Evolutionary conservation across 2,797 vertebrate species (phyloP).

Genomic region (Myotis myotis): DNA sequence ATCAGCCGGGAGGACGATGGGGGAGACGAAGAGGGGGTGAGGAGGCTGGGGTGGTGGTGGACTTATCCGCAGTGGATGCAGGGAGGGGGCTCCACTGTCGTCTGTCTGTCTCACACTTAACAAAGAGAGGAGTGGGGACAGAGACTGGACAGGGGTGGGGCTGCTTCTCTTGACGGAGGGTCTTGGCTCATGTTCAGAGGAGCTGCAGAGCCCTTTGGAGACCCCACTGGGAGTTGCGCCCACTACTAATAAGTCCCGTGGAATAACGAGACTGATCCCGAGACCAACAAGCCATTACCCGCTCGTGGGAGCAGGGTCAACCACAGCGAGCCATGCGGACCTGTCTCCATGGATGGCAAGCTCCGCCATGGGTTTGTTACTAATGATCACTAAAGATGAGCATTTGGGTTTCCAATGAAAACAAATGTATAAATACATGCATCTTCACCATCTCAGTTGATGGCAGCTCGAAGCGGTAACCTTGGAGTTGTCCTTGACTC

Average conservation of each 20-base stretch:
- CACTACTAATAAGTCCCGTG: background rate
- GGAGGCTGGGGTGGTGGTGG: accelerated
- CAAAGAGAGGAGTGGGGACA: too few species aligned
- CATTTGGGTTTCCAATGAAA: background rate
- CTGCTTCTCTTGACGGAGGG: background rate
- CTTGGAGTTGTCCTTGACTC: background rate
- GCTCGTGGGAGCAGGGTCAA: background rate
- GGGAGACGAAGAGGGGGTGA: background rate
- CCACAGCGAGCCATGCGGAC: accelerated
- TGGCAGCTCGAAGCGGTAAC: background rate
- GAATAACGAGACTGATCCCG: background rate
- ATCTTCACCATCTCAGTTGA: background rate
- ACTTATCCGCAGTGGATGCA: background rate
- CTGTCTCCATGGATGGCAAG: background rate
- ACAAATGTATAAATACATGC: background rate
- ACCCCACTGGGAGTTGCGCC: background rate
- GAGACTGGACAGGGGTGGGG: background rate
- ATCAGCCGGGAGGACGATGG: background rate
- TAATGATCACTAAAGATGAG: conserved; percentile 9
- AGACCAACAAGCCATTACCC: background rate
- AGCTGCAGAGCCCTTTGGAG: background rate
- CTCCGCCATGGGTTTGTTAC: background rate
- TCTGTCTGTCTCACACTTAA: background rate
- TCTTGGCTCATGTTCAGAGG: background rate
- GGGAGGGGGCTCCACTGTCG: background rate